phyloP scores from a whole-genome alignment of 2,797 vertebrate genomes.

The Pyrrhura leucotis region DNA sequence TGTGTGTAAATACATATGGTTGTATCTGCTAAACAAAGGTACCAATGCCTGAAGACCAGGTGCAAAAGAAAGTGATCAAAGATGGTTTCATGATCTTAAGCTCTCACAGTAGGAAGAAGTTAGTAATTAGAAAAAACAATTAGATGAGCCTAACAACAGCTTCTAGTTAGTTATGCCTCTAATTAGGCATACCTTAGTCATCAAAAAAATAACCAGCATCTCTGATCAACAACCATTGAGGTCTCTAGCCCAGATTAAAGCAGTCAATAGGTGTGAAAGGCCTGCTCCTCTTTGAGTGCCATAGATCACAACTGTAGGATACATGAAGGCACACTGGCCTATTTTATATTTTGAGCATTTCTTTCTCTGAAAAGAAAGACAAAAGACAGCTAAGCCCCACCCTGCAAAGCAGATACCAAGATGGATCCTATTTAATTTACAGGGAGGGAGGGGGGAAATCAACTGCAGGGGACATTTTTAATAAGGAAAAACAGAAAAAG shows the following conservation, averaged over 20 bases:
- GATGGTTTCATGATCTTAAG: neutral
- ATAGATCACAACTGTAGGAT: neutral
- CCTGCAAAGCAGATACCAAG: neutral
- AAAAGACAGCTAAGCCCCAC: neutral
- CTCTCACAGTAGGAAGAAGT: neutral
- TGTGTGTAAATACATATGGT: neutral
- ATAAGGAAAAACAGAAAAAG: neutral
- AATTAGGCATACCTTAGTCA: neutral
- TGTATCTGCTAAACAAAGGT: neutral
- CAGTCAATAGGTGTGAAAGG: neutral
- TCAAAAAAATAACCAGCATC: neutral
- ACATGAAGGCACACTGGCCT: fast-evolving
- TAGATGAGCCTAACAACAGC: neutral
- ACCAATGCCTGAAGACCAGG: neutral
- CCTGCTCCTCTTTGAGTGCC: neutral
- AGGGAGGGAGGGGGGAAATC: neutral
- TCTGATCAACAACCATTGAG: neutral
- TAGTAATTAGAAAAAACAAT: neutral
- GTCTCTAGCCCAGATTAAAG: neutral
- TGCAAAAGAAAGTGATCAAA: neutral
- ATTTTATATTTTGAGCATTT: neutral
- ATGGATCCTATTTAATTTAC: neutral
- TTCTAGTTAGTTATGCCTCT: neutral
- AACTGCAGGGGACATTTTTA: neutral
- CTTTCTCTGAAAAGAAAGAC: neutral